These are phyloP conservation scores for Zosterops hypoxanthus DNA, from an alignment of 2,113 vertebrate species.

Conservation along the genomic window DNA sequence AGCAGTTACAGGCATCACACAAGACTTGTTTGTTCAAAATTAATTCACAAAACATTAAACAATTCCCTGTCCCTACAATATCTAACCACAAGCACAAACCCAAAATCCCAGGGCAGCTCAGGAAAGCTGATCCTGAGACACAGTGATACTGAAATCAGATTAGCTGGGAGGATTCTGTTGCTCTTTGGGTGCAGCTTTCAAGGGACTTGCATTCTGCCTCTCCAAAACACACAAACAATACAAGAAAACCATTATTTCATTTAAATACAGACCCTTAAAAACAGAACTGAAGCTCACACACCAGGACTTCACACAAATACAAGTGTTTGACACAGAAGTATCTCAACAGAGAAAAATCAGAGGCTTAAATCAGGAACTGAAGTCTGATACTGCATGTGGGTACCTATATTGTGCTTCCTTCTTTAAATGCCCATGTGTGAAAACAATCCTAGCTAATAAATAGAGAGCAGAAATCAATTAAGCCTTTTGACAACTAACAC, in stretches of 20 bases:
- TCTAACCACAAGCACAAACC: neutral
- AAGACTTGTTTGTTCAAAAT: neutral
- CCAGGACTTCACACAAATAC: neutral
- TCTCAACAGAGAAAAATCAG: neutral
- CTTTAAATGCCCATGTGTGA: neutral
- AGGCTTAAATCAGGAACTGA: rapidly evolving
- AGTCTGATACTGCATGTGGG: rapidly evolving
- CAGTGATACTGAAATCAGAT: neutral
- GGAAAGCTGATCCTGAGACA: neutral
- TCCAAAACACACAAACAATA: neutral
- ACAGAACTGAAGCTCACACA: too few species aligned
- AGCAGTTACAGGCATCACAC: neutral
- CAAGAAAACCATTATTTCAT: neutral
- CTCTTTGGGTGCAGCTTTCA: neutral
- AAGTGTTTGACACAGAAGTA: neutral
- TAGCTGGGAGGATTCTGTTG: rapidly evolving
- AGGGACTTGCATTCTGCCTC: neutral
- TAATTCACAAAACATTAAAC: neutral
- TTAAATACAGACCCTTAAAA: neutral
- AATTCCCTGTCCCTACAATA: neutral
- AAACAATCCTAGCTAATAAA: neutral
- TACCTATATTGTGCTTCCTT: rapidly evolving
- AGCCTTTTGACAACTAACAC: neutral
- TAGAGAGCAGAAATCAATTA: neutral
- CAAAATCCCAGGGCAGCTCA: neutral